Evolutionary conservation across 2,113 vertebrate species (phyloP), one percentile per base, ranked within the genome.

Genomic region (Grus americana): DNA sequence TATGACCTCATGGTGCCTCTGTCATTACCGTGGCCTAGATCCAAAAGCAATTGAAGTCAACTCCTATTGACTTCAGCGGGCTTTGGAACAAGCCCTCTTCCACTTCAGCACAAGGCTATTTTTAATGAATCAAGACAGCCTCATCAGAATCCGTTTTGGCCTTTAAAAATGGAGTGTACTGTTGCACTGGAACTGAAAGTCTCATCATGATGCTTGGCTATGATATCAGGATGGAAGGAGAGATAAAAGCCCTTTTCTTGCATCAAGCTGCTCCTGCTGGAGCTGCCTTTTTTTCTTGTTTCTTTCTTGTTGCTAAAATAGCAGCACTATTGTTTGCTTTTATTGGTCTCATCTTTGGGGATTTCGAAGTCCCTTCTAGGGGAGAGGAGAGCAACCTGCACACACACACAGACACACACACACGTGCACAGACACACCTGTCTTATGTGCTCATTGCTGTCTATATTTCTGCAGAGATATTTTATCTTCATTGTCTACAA

Each of bases 221-320:
- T 63, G 76, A 72, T 85, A 91, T 76, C 84, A 92, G 94, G 84
- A 89, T 96, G 73, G 86, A 95, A 96, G 80, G 10, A 46, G 81
- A 95, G 65, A 97, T 79, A 97, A 97, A 94, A 96, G 73, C 49
- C 54, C 84, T 91, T 94, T 95, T 93, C 89, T 94, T 75, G 70
- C 40, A 68, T 49, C 91, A 92, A 95, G 93, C 90, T 94, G 66
- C 74, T 96, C 54, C 71, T 90, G 71, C 58, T 94, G 80, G 49
- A 87, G 68, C 73, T 91, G 84, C 44, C 47, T 86, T 95, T 86
- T 95, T 94, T 84, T 74, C 72, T 88, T 93, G 52, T 78, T 91
- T 81, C 80, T 81, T 91, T 81, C 80, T 71, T 87, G 27, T 79
- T 81, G 17, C 52, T 94, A 57, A 94, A 92, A 95, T 75, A 92